Conservation (phyloP, 2,888 invertebrate species). For the Hydrotaea cyrtoneurina region DNA sequence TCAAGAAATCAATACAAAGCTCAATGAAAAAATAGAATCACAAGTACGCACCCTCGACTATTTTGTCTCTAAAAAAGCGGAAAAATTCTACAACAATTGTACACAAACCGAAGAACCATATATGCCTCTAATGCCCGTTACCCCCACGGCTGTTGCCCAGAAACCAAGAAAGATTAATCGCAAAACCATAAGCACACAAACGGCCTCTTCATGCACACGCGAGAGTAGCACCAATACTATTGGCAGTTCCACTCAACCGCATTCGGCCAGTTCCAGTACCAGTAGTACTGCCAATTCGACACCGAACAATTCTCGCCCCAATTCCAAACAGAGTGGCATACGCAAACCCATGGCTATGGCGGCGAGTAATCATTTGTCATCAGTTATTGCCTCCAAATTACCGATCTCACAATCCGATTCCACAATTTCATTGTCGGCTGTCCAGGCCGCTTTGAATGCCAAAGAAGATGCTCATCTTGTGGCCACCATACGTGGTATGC, state of each 20-base stretch:
- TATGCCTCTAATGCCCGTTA: slow-evolving; percentile 49
- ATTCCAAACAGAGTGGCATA: slow-evolving; percentile 82
- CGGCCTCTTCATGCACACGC: slow-evolving; percentile 69
- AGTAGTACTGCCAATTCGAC: slow-evolving; percentile 80
- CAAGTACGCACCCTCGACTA: slow-evolving; percentile 79
- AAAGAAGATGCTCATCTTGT: slow-evolving; percentile 89
- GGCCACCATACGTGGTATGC: slow-evolving; percentile 90
- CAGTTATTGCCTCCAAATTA: slow-evolving; percentile 78
- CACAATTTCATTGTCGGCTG: slow-evolving; percentile 76
- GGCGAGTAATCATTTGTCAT: slow-evolving; percentile 45
- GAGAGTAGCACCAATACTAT: slow-evolving; percentile 77
- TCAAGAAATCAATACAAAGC: slow-evolving; percentile 81
- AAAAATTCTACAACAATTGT: slow-evolving; percentile 77
- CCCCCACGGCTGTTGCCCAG: slow-evolving; percentile 68
- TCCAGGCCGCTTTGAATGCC: slow-evolving; percentile 77
- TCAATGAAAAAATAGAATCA: slow-evolving; percentile 83
- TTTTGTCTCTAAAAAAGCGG: slow-evolving; percentile 76
- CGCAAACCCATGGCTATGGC: slow-evolving; percentile 72
- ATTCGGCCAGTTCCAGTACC: slow-evolving; percentile 78
- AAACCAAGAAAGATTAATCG: slow-evolving; percentile 41
- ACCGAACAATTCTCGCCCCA: slow-evolving; percentile 78
- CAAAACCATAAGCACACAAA: slow-evolving; percentile 69
- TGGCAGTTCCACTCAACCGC: slow-evolving; percentile 72
- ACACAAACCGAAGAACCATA: slow-evolving; percentile 78
- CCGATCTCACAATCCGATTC: slow-evolving; percentile 83